Conservation (phyloP, 2,113 vertebrate species). For the Cryptomyrus ogoouensis region DNA sequence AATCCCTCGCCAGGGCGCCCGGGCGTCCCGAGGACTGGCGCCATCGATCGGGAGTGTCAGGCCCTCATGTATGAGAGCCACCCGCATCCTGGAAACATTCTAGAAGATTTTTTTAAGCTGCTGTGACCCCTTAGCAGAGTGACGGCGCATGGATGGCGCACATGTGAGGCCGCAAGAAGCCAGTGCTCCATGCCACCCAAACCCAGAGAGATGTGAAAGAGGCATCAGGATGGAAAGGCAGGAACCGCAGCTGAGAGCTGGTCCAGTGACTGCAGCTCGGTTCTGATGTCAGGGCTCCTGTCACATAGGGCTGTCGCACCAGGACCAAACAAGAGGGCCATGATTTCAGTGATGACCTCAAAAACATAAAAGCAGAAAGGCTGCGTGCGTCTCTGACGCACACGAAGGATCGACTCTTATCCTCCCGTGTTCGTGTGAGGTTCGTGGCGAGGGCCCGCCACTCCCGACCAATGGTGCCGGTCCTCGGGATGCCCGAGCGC, state of each 20-base stretch:
- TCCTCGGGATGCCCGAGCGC: too few relatives aligned
- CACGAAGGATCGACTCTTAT: not conserved
- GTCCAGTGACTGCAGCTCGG: not conserved
- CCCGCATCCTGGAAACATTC: not conserved
- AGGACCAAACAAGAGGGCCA: not conserved
- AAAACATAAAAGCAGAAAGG: not conserved
- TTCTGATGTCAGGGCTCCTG: not conserved
- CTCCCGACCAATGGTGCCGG: too few relatives aligned
- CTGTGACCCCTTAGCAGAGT: not conserved
- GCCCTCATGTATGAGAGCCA: not conserved
- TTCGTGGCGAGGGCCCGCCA: too few relatives aligned
- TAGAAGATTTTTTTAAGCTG: not conserved
- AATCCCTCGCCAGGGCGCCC: constrained; percentile 46
- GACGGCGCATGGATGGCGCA: not conserved
- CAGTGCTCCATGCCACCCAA: not conserved
- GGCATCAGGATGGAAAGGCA: not conserved
- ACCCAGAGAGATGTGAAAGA: not conserved
- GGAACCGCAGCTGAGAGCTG: not conserved
- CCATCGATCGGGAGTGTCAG: constrained; percentile 48
- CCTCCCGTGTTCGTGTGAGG: not conserved
- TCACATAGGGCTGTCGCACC: not conserved
- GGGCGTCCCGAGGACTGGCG: constrained; percentile 43
- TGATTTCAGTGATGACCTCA: not conserved
- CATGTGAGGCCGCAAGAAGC: not conserved
- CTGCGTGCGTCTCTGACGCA: not conserved